phyloP scores from a whole-genome alignment of 2,888 invertebrate species.

The Lasioglossum morio region DNA sequence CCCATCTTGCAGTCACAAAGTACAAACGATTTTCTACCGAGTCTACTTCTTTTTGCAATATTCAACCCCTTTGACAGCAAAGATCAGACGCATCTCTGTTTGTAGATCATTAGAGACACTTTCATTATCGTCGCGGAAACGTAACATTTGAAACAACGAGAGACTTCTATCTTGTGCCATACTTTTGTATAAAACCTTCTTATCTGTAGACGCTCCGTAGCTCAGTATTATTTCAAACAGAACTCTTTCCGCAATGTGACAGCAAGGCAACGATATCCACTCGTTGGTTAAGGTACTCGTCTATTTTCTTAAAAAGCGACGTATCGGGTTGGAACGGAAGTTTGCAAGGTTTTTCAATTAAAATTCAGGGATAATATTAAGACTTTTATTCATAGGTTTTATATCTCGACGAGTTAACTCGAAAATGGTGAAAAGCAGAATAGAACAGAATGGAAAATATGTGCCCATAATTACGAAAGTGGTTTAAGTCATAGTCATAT shows the following conservation, averaged over 20 bases:
- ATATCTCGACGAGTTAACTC: background rate
- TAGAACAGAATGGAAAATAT: background rate
- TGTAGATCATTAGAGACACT: background rate
- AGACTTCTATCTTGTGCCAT: slow-evolving; percentile 18
- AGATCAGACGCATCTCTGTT: background rate
- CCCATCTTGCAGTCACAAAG: slow-evolving; percentile 10
- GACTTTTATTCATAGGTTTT: background rate
- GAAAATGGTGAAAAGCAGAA: background rate
- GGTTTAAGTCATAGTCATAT: too few relatives aligned
- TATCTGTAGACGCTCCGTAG: background rate
- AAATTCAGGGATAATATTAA: background rate
- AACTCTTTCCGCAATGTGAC: background rate
- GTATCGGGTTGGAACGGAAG: background rate
- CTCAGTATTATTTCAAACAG: background rate
- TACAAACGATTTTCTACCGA: background rate
- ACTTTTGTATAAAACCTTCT: background rate
- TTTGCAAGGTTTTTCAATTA: background rate
- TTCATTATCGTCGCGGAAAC: background rate
- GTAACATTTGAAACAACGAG: slow-evolving; percentile 5
- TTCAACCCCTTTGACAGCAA: background rate
- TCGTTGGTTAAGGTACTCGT: slow-evolving; percentile 7
- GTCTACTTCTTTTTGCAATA: background rate
- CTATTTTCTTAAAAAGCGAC: background rate
- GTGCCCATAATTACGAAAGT: too few relatives aligned
- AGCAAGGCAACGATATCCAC: background rate